phyloP scores from a whole-genome alignment of 1,140 invertebrate genomes.

The Oedothorax gibbosus region DNA sequence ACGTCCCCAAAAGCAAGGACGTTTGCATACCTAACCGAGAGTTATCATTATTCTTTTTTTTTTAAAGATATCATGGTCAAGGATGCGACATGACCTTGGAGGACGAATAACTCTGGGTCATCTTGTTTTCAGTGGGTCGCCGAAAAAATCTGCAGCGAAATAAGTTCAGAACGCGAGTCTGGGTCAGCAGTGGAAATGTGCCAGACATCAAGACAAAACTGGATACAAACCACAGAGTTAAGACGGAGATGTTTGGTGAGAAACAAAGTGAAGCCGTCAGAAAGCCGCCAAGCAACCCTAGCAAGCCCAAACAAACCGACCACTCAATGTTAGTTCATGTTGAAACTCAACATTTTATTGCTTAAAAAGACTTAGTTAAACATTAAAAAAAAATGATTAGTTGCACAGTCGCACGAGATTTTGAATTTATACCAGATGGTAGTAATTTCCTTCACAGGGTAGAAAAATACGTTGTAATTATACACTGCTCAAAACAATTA shows the following conservation, averaged over 20 bases:
- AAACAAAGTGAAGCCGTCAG: too few relatives aligned
- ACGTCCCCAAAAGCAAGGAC: slow-evolving; percentile 2
- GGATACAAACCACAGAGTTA: background rate
- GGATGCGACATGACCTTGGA: slow-evolving; percentile 20
- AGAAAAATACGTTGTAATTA: too few relatives aligned
- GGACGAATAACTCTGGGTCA: background rate
- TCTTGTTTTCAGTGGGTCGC: background rate
- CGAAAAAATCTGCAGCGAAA: too few relatives aligned
- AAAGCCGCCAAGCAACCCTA: background rate
- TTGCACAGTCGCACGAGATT: too few relatives aligned
- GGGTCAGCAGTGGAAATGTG: slow-evolving; percentile 12
- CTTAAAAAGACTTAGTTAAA: too few relatives aligned
- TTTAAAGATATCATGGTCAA: background rate
- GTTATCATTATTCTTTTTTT: background rate
- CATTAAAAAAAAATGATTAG: too few relatives aligned
- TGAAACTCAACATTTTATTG: too few relatives aligned
- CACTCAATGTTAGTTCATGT: background rate
- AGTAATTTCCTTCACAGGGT: too few relatives aligned
- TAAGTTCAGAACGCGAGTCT: background rate
- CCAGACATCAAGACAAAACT: background rate
- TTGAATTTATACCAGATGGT: too few relatives aligned
- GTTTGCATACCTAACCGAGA: slow-evolving; percentile 7
- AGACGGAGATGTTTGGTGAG: background rate
- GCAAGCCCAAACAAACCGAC: background rate
- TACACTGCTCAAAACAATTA: too few relatives aligned